Evolutionary conservation across 2,888 invertebrate genomes (phyloP).

Genomic region (Hecatera dysodea): DNA sequence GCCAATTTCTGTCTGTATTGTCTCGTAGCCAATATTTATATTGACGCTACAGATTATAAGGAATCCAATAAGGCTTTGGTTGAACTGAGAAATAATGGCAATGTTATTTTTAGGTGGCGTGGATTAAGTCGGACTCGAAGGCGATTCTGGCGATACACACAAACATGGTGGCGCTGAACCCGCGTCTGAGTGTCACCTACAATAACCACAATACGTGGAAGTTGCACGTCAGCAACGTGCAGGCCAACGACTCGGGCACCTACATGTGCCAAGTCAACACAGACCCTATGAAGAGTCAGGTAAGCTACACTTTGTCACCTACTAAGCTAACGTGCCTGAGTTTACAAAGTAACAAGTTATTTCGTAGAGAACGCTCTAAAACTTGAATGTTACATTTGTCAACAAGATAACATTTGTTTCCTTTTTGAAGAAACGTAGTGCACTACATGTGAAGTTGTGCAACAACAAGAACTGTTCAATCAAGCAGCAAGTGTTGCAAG

Average conservation of each 20-base stretch:
- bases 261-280: constrained; percentile 99
- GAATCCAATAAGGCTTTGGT: constrained; percentile 60
- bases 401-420: constrained; percentile 58
- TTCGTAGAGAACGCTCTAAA: constrained; percentile 47
- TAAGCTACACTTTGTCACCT: constrained; percentile 74
- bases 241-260: constrained; percentile 97
- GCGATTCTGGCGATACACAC: constrained; percentile 97
- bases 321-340: constrained; percentile 28
- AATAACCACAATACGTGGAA: constrained; percentile 98
- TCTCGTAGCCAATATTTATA: constrained; percentile 58
- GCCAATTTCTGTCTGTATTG: constrained; percentile 52
- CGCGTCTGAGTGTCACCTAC: constrained; percentile 96
- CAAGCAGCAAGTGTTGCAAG: constrained; percentile 36
- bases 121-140: constrained; percentile 97
- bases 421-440: constrained; percentile 34
- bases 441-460: constrained; percentile 26
- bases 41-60: constrained; percentile 53
- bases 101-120: constrained; percentile 93
- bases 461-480: constrained; percentile 49
- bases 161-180: constrained; percentile 97
- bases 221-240: constrained; percentile 96
- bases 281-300: constrained; percentile 97
- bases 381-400: constrained; percentile 48
- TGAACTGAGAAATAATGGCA: constrained; percentile 56
- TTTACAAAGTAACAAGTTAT: constrained; percentile 59